These are phyloP conservation scores for Henicopernis longicauda DNA, from an alignment of 2,113 vertebrate genomes.

Conservation along the genomic window DNA sequence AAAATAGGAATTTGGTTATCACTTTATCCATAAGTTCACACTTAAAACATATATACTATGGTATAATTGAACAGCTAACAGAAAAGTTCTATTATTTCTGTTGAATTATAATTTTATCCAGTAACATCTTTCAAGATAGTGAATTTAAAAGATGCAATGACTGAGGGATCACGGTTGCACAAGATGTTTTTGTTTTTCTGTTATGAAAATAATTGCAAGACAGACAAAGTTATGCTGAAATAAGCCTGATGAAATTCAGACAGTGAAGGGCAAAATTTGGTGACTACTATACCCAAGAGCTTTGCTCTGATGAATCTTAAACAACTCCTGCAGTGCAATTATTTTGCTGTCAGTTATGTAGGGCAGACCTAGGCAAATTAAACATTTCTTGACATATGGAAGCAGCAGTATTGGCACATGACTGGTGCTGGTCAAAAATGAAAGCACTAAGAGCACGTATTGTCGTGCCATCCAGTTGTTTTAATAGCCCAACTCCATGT, in stretches of 20 bases:
- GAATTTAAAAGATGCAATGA: not conserved
- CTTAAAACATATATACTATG: not conserved
- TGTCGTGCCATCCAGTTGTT: rapidly evolving
- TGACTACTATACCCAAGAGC: not conserved
- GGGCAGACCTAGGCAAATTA: not conserved
- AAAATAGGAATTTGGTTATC: not conserved
- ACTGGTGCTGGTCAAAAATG: not conserved
- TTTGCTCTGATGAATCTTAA: not conserved
- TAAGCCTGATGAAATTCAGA: not conserved
- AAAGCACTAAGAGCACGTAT: not conserved
- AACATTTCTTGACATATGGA: not conserved
- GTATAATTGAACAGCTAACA: not conserved
- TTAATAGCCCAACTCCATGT: not conserved
- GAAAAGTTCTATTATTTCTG: not conserved
- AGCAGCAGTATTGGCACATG: not conserved
- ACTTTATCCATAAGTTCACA: not conserved
- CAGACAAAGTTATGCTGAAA: not conserved
- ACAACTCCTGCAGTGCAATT: not conserved
- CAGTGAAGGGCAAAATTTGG: not conserved
- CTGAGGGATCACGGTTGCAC: not conserved
- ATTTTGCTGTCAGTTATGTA: not conserved
- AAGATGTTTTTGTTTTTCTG: not conserved
- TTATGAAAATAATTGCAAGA: not conserved
- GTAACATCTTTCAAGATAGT: not conserved
- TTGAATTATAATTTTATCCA: not conserved